phyloP scores from a whole-genome alignment of 2,797 vertebrate species.

The Ctenosaura bakeri region DNA sequence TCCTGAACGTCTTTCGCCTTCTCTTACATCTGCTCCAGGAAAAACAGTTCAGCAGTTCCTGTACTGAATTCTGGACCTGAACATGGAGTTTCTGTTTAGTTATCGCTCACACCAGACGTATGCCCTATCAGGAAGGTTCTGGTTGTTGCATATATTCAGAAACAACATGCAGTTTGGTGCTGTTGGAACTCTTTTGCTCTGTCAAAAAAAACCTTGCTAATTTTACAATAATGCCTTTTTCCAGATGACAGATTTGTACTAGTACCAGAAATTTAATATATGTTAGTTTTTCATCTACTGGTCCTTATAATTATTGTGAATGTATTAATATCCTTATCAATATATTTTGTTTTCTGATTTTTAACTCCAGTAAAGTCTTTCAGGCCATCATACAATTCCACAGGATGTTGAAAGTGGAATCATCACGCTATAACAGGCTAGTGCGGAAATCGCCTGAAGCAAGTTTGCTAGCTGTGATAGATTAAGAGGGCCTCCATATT shows the following conservation, averaged over 20 bases:
- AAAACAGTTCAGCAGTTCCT: not conserved
- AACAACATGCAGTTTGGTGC: not conserved
- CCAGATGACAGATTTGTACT: not conserved
- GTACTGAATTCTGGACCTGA: not conserved
- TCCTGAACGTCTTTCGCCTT: not conserved
- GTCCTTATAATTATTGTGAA: not conserved
- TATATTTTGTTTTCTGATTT: not conserved
- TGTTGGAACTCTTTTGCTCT: not conserved
- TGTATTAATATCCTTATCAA: not conserved
- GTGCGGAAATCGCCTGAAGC: too few species aligned
- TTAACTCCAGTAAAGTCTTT: constrained; percentile 23
- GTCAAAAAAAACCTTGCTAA: not conserved
- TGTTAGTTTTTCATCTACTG: not conserved
- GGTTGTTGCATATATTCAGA: not conserved
- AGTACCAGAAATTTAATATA: not conserved
- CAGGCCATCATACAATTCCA: constrained; percentile 7
- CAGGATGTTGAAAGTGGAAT: too few species aligned
- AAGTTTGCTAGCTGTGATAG: too few species aligned
- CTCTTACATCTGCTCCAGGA: not conserved
- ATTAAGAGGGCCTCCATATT: too few species aligned
- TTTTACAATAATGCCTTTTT: not conserved
- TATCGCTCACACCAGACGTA: not conserved
- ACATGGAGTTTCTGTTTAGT: not conserved
- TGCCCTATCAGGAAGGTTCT: not conserved
- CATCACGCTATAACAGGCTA: too few species aligned